Percentiles rank a stretch among this genome's conserved stretches.
These are phyloP conservation scores for Cryptoprocta ferox DNA, from an alignment of 2,797 vertebrate species.

Conservation along the genomic window DNA sequence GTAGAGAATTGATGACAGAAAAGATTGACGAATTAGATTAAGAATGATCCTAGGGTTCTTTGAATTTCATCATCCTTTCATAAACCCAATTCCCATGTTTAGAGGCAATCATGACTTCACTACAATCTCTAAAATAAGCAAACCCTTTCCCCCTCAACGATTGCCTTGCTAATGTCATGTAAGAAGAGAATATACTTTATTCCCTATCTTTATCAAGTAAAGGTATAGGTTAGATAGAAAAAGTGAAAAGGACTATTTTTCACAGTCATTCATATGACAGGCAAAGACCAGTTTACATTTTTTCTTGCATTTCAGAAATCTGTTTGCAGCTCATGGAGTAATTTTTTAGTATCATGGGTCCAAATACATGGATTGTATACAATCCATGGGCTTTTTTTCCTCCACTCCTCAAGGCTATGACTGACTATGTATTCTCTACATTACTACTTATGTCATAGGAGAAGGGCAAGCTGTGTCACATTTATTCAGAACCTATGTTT, in stretches of 20 bases:
- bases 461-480: neutral
- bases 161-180: neutral
- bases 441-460: neutral
- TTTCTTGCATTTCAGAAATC: conserved; percentile 3
- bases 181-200: neutral
- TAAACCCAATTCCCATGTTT: neutral
- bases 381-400: neutral
- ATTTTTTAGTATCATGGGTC: neutral
- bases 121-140: neutral
- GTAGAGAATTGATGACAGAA: neutral
- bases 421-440: neutral
- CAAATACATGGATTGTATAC: too few species aligned
- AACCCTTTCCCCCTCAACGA: neutral
- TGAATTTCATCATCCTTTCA: neutral
- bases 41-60: conserved; percentile 10
- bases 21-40: neutral
- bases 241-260: conserved; percentile 19
- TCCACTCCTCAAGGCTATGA: neutral
- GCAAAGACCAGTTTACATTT: neutral
- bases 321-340: neutral
- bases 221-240: neutral
- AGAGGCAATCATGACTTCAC: neutral
- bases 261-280: neutral
- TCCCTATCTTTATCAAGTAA: neutral
- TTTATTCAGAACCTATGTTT: neutral